Evolutionary conservation across 2,797 vertebrate genomes (phyloP), one percentile per base, ranked within the genome.

Genomic region (Euthynnus affinis): DNA sequence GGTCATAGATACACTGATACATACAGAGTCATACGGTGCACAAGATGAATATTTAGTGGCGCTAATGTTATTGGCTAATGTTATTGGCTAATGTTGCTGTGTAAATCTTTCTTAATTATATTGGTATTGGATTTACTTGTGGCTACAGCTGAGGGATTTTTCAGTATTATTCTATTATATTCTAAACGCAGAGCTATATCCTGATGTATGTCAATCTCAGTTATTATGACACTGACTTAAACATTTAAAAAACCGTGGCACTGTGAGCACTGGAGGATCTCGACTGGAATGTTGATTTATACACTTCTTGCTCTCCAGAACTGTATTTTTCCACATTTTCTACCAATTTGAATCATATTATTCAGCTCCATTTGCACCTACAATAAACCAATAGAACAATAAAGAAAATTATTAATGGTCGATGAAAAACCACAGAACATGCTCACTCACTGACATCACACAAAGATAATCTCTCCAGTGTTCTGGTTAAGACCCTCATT

Each of bases 1-100:
- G 76, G 71, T 84, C 51, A 75, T 15, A 46, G 20, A 3, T 14
- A 57, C n/a, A 49, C 20, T 58, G 20, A n/a, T 68, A 49, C 20
- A 46, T 46, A 49, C 29, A 25, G 32, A 71, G n/a, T n/a, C 25
- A 6, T 18, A 60, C 29, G 55, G 22, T 44, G 42, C 29, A 9
- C 14, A 44, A 37, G 0, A 74, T 6, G 23, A 20, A 60, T 65
- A 60, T 53, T 40, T 52, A 9, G 4, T 29, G 14, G 65, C 22
- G 70, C n/a, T 55, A 22, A 18, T 56, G 13, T 27, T 65, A 52
- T 23, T 70, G 34, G 17, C 15, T 9, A 57, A 79, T 52, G 57
- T 25, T 22, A 52, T 23, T 70, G 34, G 17, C 15, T 9, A 57
- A 79, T 52, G 57, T 25, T 22, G 27, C 5, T 57, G 34, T 63